Base-by-base conservation (phyloP, 2,797 vertebrate genomes). In the Okamejei kenojei region DNA sequence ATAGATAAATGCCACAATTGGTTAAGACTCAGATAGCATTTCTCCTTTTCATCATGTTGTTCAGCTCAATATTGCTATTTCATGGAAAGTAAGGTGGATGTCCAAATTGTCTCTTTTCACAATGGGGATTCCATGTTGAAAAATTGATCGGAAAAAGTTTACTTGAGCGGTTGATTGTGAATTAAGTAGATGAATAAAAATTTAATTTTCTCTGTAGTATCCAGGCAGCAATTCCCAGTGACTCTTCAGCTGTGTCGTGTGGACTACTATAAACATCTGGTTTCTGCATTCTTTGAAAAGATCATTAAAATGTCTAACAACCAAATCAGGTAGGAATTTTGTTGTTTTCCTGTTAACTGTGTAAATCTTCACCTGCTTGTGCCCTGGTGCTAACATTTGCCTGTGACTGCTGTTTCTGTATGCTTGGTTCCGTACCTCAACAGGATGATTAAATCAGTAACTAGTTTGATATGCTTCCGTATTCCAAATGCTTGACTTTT, bases 311-410 rank as follows among this genome's bases (percentile, higher is more conserved):
- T 88, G 84, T 68, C 84, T 9, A 68, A 65, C 63, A 68, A 88
- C 84, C n/a, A 88, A 35, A 68, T 88, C 84, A 88, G 84, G 84
- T 88, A 88, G 84, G 63, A 19, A 21, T 8, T 88, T 88, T 35
- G 2, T 11, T 61, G 81, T 29, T 86, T 88, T 84, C 35, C 17
- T n/a, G n/a, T 21, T 21, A 35, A 35, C 11, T 15, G 21, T 26
- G 11, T n/a, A 84, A 11, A 1, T 1, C 7, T 84, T n/a, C 13
- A 61, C 26, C 10, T 26, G n/a, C 7, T 74, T 19, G 7, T 84
- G 81, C 4, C 81, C 80, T 10, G 45, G 29, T 32, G 29, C 29
- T 17, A 15, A 65, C n/a, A 29, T 32, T 7, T 65, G 61, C 15
- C 82, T n/a, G 32, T 86, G 29, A 86, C 29, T 32, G 29, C 32